Percentiles rank a stretch among this genome's conserved stretches.
phyloP scores from a whole-genome alignment of 2,797 vertebrate species.

The Xerus rutilus region DNA sequence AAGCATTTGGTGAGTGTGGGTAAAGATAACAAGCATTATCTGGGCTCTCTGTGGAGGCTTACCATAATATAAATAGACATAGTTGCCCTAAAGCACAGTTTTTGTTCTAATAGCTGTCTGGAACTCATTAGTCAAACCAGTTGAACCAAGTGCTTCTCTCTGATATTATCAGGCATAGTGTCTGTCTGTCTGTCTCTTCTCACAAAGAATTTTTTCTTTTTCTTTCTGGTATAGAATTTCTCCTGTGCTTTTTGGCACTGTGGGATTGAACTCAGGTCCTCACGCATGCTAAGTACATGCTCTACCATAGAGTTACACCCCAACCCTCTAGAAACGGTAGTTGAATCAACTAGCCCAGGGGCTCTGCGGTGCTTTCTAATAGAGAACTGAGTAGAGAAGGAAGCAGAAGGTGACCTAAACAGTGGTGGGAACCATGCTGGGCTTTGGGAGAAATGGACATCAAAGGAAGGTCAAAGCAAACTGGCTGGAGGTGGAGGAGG shows the following conservation, averaged over 20 bases:
- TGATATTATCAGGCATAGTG: constrained; percentile 37
- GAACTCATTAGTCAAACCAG: constrained; percentile 53
- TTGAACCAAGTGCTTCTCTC: constrained; percentile 61
- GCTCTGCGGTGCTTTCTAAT: neutral
- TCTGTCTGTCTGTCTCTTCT: constrained; percentile 15
- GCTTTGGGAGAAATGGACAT: neutral
- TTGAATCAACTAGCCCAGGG: neutral
- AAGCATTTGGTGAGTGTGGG: constrained; percentile 75
- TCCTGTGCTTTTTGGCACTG: neutral
- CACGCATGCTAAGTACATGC: neutral
- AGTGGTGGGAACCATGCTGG: neutral
- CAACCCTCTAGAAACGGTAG: neutral
- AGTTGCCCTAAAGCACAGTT: constrained; percentile 61
- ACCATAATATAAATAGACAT: constrained; percentile 58
- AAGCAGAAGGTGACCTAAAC: neutral
- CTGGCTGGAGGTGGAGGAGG: neutral
- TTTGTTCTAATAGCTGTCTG: constrained; percentile 73
- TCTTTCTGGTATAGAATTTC: neutral
- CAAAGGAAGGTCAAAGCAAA: neutral
- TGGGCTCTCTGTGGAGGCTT: constrained; percentile 60
- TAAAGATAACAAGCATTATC: constrained; percentile 67
- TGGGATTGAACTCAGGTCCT: neutral
- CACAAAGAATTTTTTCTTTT: neutral
- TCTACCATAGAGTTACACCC: neutral
- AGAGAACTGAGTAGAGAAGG: neutral